Conservation (phyloP, 53 echinoderm and acorn worm species). For the Luidia sarsii region DNA sequence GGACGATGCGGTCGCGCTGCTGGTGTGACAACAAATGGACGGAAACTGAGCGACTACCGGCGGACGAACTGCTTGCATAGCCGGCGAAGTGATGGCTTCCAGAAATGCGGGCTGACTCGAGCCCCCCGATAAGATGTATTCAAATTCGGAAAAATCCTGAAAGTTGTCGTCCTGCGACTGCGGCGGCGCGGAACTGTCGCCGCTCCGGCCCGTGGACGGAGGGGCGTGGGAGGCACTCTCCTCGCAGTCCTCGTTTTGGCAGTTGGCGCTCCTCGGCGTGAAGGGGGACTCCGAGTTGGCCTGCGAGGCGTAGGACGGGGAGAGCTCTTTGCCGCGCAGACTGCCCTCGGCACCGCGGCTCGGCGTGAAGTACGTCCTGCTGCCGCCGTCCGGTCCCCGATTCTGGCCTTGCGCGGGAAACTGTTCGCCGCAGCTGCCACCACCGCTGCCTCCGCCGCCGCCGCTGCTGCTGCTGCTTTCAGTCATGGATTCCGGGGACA, state of each 20-base stretch:
- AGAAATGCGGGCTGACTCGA: not conserved
- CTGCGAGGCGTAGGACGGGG: slow-evolving; percentile 37
- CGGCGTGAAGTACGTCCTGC: slow-evolving; percentile 27
- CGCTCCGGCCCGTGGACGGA: not conserved
- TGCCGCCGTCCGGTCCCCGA: too few species aligned
- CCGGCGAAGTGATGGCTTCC: too few species aligned
- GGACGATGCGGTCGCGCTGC: not conserved
- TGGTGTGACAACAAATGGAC: too few species aligned
- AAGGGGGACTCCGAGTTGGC: slow-evolving; percentile 29
- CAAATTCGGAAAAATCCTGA: slow-evolving; percentile 54
- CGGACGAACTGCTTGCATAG: too few species aligned
- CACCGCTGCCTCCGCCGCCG: too few species aligned
- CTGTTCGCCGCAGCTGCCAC: not conserved
- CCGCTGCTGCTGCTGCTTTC: too few species aligned
- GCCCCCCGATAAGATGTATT: not conserved
- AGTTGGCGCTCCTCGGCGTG: slow-evolving; percentile 12
- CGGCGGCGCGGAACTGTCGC: not conserved
- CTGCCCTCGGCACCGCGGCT: slow-evolving; percentile 4
- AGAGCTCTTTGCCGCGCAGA: slow-evolving; percentile 21
- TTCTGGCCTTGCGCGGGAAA: not conserved
- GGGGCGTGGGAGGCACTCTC: not conserved
- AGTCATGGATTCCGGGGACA: not conserved
- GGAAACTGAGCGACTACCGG: too few species aligned
- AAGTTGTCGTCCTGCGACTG: slow-evolving; percentile 2
- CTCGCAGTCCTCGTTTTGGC: not conserved